These are phyloP conservation scores for Zosterops borbonicus DNA, from an alignment of 2,113 vertebrate species.

Conservation along the genomic window DNA sequence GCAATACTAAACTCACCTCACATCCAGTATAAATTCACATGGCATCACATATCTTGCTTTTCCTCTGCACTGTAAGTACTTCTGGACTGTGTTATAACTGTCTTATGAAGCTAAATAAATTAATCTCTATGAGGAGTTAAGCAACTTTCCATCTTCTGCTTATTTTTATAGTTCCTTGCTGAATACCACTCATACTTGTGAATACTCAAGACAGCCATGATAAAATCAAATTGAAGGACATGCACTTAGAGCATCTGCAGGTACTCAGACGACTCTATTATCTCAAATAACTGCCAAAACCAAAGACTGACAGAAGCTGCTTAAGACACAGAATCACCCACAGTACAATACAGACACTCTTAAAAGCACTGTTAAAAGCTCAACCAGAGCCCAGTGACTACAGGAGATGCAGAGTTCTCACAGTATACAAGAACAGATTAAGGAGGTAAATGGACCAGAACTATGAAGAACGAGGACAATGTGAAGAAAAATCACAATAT, in stretches of 20 bases:
- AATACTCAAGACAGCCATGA: background rate
- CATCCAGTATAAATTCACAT: background rate
- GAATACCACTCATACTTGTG: fast-evolving
- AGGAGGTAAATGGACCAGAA: background rate
- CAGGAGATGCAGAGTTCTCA: background rate
- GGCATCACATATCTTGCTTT: background rate
- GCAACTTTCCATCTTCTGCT: background rate
- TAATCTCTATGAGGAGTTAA: background rate
- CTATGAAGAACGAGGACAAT: background rate
- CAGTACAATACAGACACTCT: background rate
- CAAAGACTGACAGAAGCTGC: background rate
- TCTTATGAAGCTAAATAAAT: background rate
- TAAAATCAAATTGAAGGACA: background rate
- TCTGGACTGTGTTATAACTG: background rate
- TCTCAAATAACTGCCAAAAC: background rate
- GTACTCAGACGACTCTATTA: background rate
- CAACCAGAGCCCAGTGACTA: background rate
- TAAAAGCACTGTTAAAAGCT: background rate
- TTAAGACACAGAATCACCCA: background rate
- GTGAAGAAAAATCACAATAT: background rate
- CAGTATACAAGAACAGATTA: background rate
- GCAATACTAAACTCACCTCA: background rate
- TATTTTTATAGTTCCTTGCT: background rate
- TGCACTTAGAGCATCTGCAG: background rate
- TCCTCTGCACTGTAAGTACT: background rate